phyloP scores from a whole-genome alignment of 2,113 vertebrate genomes.

The Bambusicola thoracicus region DNA sequence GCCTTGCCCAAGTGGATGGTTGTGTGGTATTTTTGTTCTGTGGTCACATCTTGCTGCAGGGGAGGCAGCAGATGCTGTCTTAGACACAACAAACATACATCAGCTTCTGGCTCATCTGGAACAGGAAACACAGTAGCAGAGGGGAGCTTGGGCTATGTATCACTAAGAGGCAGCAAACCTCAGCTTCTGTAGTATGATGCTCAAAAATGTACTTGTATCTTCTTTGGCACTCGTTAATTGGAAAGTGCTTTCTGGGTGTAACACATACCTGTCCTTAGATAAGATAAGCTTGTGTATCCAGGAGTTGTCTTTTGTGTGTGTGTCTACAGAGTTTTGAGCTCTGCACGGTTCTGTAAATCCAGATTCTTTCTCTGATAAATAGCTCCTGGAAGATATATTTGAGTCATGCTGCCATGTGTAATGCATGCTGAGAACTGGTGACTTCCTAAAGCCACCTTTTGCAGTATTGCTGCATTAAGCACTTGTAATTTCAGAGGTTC shows the following conservation, averaged over 20 bases:
- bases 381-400: neutral
- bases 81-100: too few relatives aligned
- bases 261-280: neutral
- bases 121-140: neutral
- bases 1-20: neutral
- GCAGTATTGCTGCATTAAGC: neutral
- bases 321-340: too few relatives aligned
- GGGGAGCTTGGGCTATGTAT: neutral
- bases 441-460: neutral
- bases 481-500: neutral
- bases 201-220: neutral
- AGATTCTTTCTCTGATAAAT: neutral
- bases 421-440: neutral
- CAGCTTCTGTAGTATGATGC: neutral
- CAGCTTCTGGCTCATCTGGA: neutral
- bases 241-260: neutral
- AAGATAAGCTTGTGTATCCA: neutral
- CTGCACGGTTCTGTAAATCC: too few relatives aligned
- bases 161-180: neutral
- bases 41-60: neutral
- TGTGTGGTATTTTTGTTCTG: neutral
- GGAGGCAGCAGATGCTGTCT: neutral
- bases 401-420: accelerated
- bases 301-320: neutral
- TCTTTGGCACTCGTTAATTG: neutral